Evolutionary conservation across 2,888 invertebrate species (phyloP).

Genomic region (Lumbricus terrestris): DNA sequence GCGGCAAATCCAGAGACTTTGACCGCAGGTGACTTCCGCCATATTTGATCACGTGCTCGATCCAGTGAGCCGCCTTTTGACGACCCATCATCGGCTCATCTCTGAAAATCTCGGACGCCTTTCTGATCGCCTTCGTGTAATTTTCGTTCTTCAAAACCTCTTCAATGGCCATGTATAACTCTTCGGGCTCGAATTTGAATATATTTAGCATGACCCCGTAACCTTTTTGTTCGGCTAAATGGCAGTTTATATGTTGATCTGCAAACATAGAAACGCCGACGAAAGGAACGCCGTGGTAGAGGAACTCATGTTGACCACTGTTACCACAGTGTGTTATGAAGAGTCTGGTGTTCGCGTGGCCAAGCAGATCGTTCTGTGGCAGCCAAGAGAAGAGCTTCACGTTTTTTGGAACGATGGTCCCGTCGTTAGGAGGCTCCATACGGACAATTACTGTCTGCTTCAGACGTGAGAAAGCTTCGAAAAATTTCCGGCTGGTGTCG

Average conservation of each 20-base stretch:
- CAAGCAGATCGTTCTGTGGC: slow-evolving; percentile 30
- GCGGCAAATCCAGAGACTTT: slow-evolving; percentile 36
- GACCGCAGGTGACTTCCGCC: slow-evolving; percentile 43
- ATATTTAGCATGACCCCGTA: slow-evolving; percentile 39
- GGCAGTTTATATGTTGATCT: slow-evolving; percentile 22
- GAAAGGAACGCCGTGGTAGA: slow-evolving; percentile 31
- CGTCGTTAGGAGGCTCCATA: neutral
- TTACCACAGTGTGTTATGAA: slow-evolving; percentile 32
- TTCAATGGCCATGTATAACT: slow-evolving; percentile 33
- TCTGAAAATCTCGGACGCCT: slow-evolving; percentile 34
- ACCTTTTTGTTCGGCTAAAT: slow-evolving; percentile 22
- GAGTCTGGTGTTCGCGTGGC: slow-evolving; percentile 23
- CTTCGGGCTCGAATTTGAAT: slow-evolving; percentile 27
- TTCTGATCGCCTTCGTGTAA: slow-evolving; percentile 34
- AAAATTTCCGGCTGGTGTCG: slow-evolving; percentile 27
- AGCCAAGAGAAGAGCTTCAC: slow-evolving; percentile 22
- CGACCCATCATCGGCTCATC: slow-evolving; percentile 32
- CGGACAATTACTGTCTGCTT: slow-evolving; percentile 27
- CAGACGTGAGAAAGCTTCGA: slow-evolving; percentile 34
- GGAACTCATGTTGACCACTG: slow-evolving; percentile 25
- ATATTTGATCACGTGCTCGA: slow-evolving; percentile 45
- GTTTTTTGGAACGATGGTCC: slow-evolving; percentile 17
- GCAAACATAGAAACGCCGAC: slow-evolving; percentile 21
- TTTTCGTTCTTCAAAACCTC: slow-evolving; percentile 33
- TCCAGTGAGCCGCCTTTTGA: slow-evolving; percentile 41